phyloP scores from a whole-genome alignment of 2,888 invertebrate species.

The Andricus curvator region DNA sequence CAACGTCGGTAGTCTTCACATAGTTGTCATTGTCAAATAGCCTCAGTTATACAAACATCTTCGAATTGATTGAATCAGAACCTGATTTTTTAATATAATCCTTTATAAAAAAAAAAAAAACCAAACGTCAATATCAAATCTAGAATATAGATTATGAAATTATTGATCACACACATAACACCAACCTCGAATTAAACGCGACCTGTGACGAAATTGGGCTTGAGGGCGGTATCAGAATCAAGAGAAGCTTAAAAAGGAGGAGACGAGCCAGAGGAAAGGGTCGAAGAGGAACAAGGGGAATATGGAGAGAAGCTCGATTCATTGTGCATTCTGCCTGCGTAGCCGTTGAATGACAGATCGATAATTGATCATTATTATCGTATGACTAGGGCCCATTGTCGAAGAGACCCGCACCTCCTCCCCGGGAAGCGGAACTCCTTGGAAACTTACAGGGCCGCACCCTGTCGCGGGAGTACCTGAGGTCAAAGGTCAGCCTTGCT shows the following conservation, averaged over 20 bases:
- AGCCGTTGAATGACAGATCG: conserved; percentile 75
- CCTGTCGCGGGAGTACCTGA: conserved; percentile 66
- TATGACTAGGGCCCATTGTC: conserved; percentile 72
- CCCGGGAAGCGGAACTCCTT: conserved; percentile 60
- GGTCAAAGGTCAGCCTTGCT: conserved; percentile 69
- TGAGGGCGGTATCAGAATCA: background rate
- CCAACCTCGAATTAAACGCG: background rate
- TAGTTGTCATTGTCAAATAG: too few species aligned
- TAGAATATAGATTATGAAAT: background rate
- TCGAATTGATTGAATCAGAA: background rate
- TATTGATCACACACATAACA: background rate
- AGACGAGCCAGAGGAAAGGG: conserved; percentile 43
- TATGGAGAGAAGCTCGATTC: conserved; percentile 68
- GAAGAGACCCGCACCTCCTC: conserved; percentile 62
- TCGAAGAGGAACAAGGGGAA: conserved; percentile 46
- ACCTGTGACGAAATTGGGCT: background rate
- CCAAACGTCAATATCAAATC: background rate
- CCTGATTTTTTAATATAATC: background rate
- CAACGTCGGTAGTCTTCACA: too few species aligned
- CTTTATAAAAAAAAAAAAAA: background rate
- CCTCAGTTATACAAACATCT: background rate
- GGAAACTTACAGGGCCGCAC: conserved; percentile 69
- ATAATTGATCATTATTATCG: conserved; percentile 77
- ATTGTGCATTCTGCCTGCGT: conserved; percentile 72
- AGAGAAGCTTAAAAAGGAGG: conserved; percentile 47